These are phyloP conservation scores for Hyles euphorbiae DNA, from an alignment of 1,140 invertebrate genomes.

Conservation along the genomic window DNA sequence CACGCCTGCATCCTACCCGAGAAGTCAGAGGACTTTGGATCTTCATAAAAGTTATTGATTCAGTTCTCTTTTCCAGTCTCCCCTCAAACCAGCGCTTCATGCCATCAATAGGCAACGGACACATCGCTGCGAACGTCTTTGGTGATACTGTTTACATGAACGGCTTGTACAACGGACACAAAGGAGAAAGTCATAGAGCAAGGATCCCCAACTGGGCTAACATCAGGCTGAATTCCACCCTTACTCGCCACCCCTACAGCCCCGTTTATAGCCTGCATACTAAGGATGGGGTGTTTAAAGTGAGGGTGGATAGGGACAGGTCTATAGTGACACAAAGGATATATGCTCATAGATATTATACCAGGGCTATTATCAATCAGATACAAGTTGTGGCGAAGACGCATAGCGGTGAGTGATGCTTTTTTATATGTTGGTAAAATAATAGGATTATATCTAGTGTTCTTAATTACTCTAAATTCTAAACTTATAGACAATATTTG, in stretches of 20 bases:
- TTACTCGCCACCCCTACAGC: conserved; percentile 46
- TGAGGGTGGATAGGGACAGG: conserved; percentile 63
- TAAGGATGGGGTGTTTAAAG: conserved; percentile 59
- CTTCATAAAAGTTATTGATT: too few relatives aligned
- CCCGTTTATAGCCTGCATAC: conserved; percentile 66
- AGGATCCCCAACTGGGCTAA: conserved; percentile 77
- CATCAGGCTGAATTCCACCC: conserved; percentile 70
- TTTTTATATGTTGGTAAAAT: not conserved
- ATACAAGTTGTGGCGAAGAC: conserved; percentile 62
- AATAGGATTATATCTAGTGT: too few relatives aligned
- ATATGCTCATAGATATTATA: conserved; percentile 76
- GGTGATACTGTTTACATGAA: conserved; percentile 77
- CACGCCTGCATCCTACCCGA: too few relatives aligned
- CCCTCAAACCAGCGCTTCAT: conserved; percentile 74
- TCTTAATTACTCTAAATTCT: too few relatives aligned
- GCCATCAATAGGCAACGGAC: conserved; percentile 77
- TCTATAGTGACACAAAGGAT: conserved; percentile 72
- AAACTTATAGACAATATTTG: too few relatives aligned
- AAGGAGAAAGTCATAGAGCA: conserved; percentile 73
- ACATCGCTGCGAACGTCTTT: conserved; percentile 76
- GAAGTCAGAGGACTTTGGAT: too few relatives aligned
- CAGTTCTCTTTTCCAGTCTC: conserved; percentile 49
- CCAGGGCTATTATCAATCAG: conserved; percentile 76
- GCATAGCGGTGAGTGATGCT: conserved; percentile 40
- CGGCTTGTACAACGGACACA: conserved; percentile 75